Evolutionary conservation across 2,797 vertebrate genomes (phyloP), one percentile per base, ranked within the genome.

Genomic region (Brachyalestes nurse): DNA sequence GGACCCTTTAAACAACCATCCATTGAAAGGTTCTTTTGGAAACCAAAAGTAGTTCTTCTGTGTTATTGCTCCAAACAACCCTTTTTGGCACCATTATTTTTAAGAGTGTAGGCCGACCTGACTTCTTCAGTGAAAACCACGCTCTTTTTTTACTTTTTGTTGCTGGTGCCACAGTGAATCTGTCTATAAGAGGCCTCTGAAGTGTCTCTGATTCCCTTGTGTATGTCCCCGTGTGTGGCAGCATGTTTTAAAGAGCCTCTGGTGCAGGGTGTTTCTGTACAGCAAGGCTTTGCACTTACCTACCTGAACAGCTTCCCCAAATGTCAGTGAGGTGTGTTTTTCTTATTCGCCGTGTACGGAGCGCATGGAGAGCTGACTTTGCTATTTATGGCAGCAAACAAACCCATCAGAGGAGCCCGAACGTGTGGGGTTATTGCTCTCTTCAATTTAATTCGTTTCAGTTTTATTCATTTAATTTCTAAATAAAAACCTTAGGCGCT

Each of bases 271-370:
- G 53, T 23, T 70, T 38, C 28, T 60, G 79, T 75, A 57, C 13
- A 81, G 66, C 72, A 70, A 61, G 72, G 53, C 55, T 75, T 75
- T 81, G 53, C 65, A 65, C 60, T 82, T 72, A 72, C 64, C 57
- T 71, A 40, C 55, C 51, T 28, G 47, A 42, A 42, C 12, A 34
- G 60, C 60, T 65, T 64, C 55, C 34, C 60, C 60, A 77, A 75
- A 75, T 70, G 79, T 75, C 72, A 75, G 1, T 47, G 64, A 58
- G 72, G 12, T 5, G 13, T 40, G 40, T 34, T 74, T 45, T 14
- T 67, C 1, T n/a, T 67, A 34, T 34, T 1, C 14, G 49, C 34
- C 19, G 17, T 66, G 55, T 55, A 25, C 40, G 25, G 45, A 53
- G 16, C 66, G 60, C 34, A 38, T 65, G 69, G 23, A 34, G 72